phyloP scores from a whole-genome alignment of 2,888 invertebrate genomes.

The Phyllotreta striolata region DNA sequence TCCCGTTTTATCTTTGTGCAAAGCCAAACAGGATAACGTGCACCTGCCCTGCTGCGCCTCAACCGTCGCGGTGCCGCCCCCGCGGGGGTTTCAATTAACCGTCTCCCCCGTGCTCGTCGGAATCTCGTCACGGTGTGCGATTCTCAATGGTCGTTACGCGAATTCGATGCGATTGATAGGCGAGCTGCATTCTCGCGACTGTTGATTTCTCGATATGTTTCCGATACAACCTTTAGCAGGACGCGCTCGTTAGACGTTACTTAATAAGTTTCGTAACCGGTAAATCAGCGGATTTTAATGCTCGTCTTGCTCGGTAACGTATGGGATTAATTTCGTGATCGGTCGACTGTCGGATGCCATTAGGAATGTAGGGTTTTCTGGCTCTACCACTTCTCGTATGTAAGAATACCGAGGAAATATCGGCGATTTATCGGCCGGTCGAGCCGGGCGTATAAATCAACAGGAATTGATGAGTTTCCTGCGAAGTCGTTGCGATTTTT shows the following conservation, averaged over 20 bases:
- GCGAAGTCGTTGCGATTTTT: conserved; percentile 1
- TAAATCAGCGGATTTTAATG: conserved; percentile 44
- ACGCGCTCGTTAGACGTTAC: neutral
- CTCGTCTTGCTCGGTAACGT: conserved; percentile 37
- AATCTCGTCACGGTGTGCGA: conserved; percentile 50
- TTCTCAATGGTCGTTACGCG: conserved; percentile 38
- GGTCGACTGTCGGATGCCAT: conserved; percentile 39
- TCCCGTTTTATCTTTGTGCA: conserved; percentile 59
- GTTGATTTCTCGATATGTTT: conserved; percentile 26
- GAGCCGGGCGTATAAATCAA: conserved; percentile 35
- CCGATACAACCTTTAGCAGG: no score
- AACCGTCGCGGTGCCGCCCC: conserved; percentile 50
- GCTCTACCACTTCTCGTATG: conserved; percentile 40
- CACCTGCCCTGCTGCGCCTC: conserved; percentile 51
- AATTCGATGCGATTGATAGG: conserved; percentile 28
- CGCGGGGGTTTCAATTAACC: conserved; percentile 59
- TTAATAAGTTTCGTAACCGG: neutral
- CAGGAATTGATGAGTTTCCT: conserved; percentile 39
- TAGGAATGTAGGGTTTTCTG: conserved; percentile 38
- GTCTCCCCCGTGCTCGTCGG: conserved; percentile 55
- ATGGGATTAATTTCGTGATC: conserved; percentile 43
- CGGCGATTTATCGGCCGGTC: conserved; percentile 41
- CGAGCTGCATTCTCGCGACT: conserved; percentile 22
- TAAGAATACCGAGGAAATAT: conserved; percentile 41
- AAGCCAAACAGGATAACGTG: conserved; percentile 51